These are phyloP conservation scores for Drosophila eohydei DNA, from an alignment of 2,888 invertebrate species.

Conservation along the genomic window DNA sequence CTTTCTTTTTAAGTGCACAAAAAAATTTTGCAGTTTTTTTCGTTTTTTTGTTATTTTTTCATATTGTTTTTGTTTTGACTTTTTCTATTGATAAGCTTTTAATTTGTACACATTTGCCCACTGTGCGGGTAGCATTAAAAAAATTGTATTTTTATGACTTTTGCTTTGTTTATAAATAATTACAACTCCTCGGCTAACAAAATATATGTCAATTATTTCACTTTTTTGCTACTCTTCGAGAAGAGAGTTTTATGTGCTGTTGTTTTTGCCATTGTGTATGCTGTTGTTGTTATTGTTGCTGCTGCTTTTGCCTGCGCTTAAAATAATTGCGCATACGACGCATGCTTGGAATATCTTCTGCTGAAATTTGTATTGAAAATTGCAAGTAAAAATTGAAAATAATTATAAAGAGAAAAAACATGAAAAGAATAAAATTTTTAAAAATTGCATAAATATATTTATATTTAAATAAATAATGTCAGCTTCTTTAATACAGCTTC, in stretches of 20 bases:
- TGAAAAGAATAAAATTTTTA: too few relatives aligned
- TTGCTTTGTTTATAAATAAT: constrained; percentile 64
- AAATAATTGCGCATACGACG: constrained; percentile 31
- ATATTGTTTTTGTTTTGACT: neutral
- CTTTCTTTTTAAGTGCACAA: constrained; percentile 59
- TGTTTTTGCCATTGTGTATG: neutral
- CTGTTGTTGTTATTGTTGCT: neutral
- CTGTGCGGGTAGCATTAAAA: constrained; percentile 22
- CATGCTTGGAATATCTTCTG: neutral
- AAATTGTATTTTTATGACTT: constrained; percentile 10
- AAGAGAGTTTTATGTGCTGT: neutral
- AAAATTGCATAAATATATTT: too few relatives aligned
- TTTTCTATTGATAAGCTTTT: constrained; percentile 20
- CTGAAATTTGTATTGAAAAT: constrained; percentile 22
- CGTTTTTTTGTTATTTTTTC: constrained; percentile 21
- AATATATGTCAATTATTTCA: constrained; percentile 43
- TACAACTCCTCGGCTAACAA: constrained; percentile 37
- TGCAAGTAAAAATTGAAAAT: neutral
- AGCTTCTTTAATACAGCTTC: too few relatives aligned
- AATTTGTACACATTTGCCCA: constrained; percentile 16
- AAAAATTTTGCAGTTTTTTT: constrained; percentile 27
- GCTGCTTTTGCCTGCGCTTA: neutral
- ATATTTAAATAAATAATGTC: too few relatives aligned
- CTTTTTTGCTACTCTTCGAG: neutral
- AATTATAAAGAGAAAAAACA: too few relatives aligned